These are phyloP conservation scores for Micrasema minimum DNA, from an alignment of 1,140 invertebrate species.

Conservation along the genomic window DNA sequence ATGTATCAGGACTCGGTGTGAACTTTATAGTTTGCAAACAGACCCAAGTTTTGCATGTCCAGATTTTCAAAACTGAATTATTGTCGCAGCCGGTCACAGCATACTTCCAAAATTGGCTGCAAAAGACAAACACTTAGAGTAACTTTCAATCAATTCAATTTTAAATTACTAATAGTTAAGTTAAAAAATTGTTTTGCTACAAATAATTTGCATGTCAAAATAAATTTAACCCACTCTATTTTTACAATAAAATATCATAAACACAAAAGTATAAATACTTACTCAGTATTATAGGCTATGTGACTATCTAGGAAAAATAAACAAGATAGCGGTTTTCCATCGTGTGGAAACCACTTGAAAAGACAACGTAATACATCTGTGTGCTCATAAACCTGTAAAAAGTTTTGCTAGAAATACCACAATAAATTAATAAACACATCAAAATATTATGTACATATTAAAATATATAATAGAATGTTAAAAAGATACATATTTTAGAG, in stretches of 20 bases:
- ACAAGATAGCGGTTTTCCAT: conserved; percentile 83
- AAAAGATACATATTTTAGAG: no score
- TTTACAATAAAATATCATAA: no score
- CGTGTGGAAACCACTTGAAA: conserved; percentile 92
- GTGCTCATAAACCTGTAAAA: conserved; percentile 72
- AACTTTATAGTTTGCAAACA: conserved; percentile 90
- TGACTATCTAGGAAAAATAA: conserved; percentile 94
- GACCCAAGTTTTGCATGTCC: conserved; percentile 93
- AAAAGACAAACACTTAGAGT: conserved; percentile 52
- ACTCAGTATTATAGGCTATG: conserved; percentile 84
- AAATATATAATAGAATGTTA: no score
- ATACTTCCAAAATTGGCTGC: conserved; percentile 93
- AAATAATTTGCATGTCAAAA: not conserved
- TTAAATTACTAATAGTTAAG: not conserved
- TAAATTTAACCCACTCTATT: no score
- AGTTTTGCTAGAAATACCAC: conserved; percentile 38
- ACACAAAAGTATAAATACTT: conserved; percentile 66
- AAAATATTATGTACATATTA: no score
- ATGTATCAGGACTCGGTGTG: conserved; percentile 59
- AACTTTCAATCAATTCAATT: not conserved
- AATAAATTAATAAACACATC: not conserved
- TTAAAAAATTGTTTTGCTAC: not conserved
- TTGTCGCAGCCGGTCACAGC: conserved; percentile 90
- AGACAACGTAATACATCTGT: conserved; percentile 78
- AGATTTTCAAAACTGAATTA: conserved; percentile 92